Conservation (phyloP, 2,797 vertebrate genomes). For the Rhincodon typus region DNA sequence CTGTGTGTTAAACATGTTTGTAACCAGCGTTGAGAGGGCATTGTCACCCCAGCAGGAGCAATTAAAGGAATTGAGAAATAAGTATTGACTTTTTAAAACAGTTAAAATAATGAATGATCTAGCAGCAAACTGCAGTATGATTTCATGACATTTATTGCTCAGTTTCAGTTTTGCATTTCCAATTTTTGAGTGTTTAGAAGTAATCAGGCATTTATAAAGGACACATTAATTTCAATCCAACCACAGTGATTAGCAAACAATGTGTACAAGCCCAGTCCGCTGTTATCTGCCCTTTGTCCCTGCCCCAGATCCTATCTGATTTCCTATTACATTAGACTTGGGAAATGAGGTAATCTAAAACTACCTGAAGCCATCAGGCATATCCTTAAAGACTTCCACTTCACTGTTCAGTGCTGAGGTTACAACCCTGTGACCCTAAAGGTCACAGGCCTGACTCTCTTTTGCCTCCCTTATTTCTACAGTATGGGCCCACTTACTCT, state of each 20-base stretch:
- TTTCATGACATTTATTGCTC: background rate
- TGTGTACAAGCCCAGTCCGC: conserved; percentile 37
- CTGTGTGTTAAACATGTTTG: background rate
- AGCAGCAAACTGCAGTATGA: background rate
- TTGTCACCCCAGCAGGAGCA: background rate
- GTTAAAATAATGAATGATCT: background rate
- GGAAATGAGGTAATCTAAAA: conserved; percentile 55
- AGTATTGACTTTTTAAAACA: background rate
- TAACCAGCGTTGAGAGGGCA: background rate
- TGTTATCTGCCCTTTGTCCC: conserved; percentile 41
- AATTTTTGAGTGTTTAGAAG: conserved; percentile 37
- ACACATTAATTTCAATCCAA: conserved; percentile 44
- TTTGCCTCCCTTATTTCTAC: conserved; percentile 61
- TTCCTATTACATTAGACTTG: conserved; percentile 51
- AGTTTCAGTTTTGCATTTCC: background rate
- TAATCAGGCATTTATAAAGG: conserved; percentile 31
- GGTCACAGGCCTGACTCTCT: conserved; percentile 62
- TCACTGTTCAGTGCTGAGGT: conserved; percentile 53
- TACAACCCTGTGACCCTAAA: conserved; percentile 58
- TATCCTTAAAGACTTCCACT: conserved; percentile 55
- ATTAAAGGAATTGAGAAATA: background rate
- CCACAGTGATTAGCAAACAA: conserved; percentile 40
- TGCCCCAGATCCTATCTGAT: conserved; percentile 51
- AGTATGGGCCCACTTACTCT: conserved; percentile 61
- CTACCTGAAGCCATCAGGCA: conserved; percentile 60